Evolutionary conservation across 1,140 invertebrate species (phyloP).

Genomic region (Drosophila cardini): DNA sequence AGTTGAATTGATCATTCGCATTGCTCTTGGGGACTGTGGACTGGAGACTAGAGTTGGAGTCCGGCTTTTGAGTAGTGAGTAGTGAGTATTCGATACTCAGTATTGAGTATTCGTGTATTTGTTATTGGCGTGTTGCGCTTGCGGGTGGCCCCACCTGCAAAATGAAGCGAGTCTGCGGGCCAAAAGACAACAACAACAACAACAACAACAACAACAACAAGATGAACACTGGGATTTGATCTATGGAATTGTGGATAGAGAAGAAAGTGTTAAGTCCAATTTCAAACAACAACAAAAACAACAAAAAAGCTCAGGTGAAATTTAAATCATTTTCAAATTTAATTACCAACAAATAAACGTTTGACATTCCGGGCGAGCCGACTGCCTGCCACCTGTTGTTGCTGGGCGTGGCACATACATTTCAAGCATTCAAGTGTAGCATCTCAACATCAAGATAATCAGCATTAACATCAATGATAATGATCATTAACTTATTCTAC

Average conservation of each 20-base stretch:
- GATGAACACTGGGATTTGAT: background rate
- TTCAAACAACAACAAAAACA: conserved; percentile 45
- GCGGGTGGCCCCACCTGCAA: conserved; percentile 55
- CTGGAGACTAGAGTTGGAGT: conserved; percentile 10
- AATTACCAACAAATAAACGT: conserved; percentile 80
- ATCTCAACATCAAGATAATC: conserved; percentile 28
- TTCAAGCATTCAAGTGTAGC: conserved; percentile 42
- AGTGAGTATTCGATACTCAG: background rate
- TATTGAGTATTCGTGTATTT: background rate
- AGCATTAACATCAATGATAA: conserved; percentile 11
- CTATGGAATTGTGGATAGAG: conserved; percentile 28
- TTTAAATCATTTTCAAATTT: conserved; percentile 81
- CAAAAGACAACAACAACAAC: background rate
- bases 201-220: no score
- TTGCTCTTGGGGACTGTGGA: conserved; percentile 19
- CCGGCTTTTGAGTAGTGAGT: conserved; percentile 1
- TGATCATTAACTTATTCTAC: conserved; percentile 38
- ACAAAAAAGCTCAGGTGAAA: conserved; percentile 73
- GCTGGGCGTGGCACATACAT: conserved; percentile 38
- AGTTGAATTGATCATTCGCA: conserved; percentile 57
- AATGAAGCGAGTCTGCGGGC: background rate
- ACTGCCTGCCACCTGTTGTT: conserved; percentile 43
- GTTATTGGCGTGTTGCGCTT: conserved; percentile 30
- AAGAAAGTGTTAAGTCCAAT: conserved; percentile 77
- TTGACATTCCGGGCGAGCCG: conserved; percentile 69